Percentiles rank a stretch among this genome's conserved stretches.
These are phyloP conservation scores for Stomatorhinus walkeri DNA, from an alignment of 2,797 vertebrate genomes.

Conservation along the genomic window DNA sequence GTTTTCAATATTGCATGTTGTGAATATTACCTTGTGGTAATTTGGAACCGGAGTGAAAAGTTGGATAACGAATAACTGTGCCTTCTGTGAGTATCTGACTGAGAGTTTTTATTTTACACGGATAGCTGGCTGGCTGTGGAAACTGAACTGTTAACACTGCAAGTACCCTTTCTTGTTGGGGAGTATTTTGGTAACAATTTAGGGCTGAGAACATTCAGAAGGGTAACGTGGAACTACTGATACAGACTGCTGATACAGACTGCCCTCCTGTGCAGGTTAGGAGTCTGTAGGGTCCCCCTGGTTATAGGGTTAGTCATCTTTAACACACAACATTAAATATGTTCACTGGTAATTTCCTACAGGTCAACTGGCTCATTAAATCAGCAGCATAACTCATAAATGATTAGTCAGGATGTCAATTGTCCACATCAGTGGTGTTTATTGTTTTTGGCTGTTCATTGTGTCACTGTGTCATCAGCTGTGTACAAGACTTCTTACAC, in stretches of 20 bases:
- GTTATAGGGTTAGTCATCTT: background rate
- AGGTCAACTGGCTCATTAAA: background rate
- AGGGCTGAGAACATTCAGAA: background rate
- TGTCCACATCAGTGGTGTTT: background rate
- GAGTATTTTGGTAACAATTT: background rate
- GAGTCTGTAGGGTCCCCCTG: background rate
- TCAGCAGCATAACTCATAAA: background rate
- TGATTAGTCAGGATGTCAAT: background rate
- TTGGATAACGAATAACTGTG: background rate
- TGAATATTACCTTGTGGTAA: background rate
- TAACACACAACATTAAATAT: background rate
- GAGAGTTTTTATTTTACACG: background rate
- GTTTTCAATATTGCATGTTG: background rate
- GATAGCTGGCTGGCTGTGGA: background rate
- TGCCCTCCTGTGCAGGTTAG: background rate
- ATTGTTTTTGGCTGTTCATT: background rate
- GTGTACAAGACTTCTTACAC: background rate
- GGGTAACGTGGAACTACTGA: background rate
- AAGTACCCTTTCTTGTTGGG: background rate
- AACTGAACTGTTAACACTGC: background rate
- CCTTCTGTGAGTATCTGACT: slow-evolving; percentile 10
- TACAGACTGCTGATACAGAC: background rate
- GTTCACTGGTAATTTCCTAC: background rate
- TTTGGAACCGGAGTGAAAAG: background rate
- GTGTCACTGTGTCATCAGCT: background rate